These are phyloP conservation scores for Polyploca ridens DNA, from an alignment of 2,888 invertebrate genomes.

Conservation along the genomic window DNA sequence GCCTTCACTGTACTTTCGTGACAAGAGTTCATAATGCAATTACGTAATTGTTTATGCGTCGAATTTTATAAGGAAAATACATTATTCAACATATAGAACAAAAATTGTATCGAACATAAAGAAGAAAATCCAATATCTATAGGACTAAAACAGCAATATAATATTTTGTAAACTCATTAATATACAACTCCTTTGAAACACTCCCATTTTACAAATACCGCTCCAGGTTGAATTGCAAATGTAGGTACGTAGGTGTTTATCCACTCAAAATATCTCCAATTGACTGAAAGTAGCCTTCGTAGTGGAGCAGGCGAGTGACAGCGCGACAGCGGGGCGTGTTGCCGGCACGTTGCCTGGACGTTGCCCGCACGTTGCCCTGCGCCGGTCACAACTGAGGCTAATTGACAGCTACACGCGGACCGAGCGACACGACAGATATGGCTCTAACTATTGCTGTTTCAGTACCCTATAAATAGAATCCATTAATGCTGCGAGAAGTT, in stretches of 20 bases:
- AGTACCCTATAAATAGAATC: constrained; percentile 19
- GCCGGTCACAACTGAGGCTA: constrained; percentile 31
- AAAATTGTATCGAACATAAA: no score
- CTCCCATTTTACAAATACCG: background rate
- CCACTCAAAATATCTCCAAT: constrained; percentile 11
- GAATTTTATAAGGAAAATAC: background rate
- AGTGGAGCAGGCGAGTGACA: background rate
- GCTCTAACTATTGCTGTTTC: constrained; percentile 33
- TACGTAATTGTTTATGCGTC: background rate
- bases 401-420: constrained; percentile 51
- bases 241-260: constrained; percentile 8
- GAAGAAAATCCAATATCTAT: no score
- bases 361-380: background rate
- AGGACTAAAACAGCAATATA: no score
- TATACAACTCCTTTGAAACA: background rate
- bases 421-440: constrained; percentile 29
- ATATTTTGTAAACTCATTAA: background rate
- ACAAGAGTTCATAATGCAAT: background rate
- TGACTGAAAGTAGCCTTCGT: constrained; percentile 10
- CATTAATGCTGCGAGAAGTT: background rate
- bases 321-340: constrained; percentile 27
- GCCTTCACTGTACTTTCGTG: background rate
- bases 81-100: no score
- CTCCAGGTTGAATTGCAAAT: constrained; percentile 7
- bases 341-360: constrained; percentile 10